phyloP scores from a whole-genome alignment of 2,113 vertebrate species.

The Xyliphius kryptos region DNA sequence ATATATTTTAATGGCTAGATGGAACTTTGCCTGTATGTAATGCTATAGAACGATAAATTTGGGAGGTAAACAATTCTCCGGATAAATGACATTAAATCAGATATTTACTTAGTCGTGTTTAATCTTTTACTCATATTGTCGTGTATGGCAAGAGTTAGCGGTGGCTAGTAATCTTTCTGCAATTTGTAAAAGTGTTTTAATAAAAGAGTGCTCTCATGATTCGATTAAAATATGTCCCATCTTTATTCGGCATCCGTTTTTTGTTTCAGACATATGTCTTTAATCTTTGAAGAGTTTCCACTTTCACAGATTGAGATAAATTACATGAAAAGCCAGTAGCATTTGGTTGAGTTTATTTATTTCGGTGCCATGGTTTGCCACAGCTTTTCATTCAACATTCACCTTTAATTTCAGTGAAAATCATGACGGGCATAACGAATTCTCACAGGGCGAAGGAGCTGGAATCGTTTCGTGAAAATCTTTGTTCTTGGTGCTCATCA shows the following conservation, averaged over 20 bases:
- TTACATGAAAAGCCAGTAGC: no score
- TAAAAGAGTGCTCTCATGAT: slow-evolving; percentile 15
- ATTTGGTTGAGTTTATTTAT: no score
- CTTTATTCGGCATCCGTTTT: slow-evolving; percentile 3
- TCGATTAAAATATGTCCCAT: not conserved
- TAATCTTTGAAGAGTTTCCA: no score
- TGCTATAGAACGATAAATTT: not conserved
- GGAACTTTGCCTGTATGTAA: not conserved
- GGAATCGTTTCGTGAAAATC: no score
- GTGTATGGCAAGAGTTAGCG: not conserved
- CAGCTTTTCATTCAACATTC: no score
- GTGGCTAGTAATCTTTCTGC: slow-evolving; percentile 13
- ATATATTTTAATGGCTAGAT: slow-evolving; percentile 1
- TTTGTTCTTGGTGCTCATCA: no score
- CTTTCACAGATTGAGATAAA: no score
- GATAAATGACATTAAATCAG: slow-evolving; percentile 6
- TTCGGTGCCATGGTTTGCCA: no score
- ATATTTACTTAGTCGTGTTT: slow-evolving; percentile 8
- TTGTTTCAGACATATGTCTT: no score
- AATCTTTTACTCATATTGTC: slow-evolving; percentile 6
- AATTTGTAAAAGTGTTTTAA: slow-evolving; percentile 21
- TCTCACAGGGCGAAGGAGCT: no score
- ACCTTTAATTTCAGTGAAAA: no score
- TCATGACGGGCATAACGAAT: no score
- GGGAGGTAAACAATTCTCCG: not conserved